Evolutionary conservation across 2,113 vertebrate species (phyloP).

Genomic region (Nibea coibor): DNA sequence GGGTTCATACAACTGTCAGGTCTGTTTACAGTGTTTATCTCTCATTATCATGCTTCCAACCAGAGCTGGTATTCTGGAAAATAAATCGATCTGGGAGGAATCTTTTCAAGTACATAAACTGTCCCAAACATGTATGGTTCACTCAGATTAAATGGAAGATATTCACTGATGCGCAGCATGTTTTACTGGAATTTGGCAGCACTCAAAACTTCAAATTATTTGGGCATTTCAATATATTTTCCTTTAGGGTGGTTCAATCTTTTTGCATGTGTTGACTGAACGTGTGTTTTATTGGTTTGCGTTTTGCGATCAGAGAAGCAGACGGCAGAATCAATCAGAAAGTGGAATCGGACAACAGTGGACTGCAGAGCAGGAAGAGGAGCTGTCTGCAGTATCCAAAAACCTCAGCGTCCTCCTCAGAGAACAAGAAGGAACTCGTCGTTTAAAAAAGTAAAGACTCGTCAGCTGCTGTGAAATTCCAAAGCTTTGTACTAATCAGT

Average conservation of each 20-base stretch:
- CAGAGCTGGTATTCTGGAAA: background rate
- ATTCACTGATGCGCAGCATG: too few relatives aligned
- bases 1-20: slow-evolving; percentile 85
- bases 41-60: background rate
- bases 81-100: background rate
- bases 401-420: slow-evolving; percentile 83
- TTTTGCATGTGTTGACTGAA: background rate
- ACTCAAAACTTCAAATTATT: background rate
- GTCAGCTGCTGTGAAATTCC: slow-evolving; percentile 14
- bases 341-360: slow-evolving; percentile 62
- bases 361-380: slow-evolving; percentile 84
- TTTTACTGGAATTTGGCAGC: background rate
- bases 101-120: background rate
- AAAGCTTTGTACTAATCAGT: slow-evolving; percentile 53
- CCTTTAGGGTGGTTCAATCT: background rate
- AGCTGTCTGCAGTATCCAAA: slow-evolving; percentile 82
- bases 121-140: background rate
- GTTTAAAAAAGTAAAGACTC: slow-evolving; percentile 83
- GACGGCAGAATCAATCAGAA: slow-evolving; percentile 26
- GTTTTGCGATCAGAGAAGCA: slow-evolving; percentile 65
- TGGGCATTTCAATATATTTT: background rate
- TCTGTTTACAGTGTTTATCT: slow-evolving; percentile 44
- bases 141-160: background rate
- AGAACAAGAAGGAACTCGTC: slow-evolving; percentile 83
- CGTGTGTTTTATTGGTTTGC: background rate